Evolutionary conservation across 2,888 invertebrate genomes (phyloP), one percentile per base, ranked within the genome.

Genomic region (Tortrix viridana): DNA sequence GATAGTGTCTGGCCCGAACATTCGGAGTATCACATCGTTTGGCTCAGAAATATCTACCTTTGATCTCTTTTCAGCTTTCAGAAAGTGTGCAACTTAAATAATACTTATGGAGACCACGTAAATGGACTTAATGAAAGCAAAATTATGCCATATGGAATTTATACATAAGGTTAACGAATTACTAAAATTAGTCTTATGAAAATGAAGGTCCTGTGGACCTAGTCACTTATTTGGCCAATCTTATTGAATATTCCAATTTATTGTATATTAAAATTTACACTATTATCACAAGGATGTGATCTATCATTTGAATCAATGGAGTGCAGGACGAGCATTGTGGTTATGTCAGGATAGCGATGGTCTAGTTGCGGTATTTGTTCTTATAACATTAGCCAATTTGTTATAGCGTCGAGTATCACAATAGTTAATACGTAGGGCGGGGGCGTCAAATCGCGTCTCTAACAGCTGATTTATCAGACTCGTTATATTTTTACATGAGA

Each of bases 11-110:
- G 92, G 90, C 92, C 92, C 89, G 86, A 90, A 91, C 89, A 88
- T 87, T 89, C 85, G 92, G 90, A 91, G 92, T 87, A 89, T 89
- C 88, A 91, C 92, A 92, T 89, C 92, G 86, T 91, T 91, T 89
- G 92, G 92, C 88, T 90, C 92, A 92, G 92, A 91, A 88, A 89
- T 90, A 89, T 89, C 89, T 86, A 84, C 84, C 84, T 89, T 90
- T 92, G 92, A 92, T 92, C 92, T 92, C 92, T 92, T 86, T 88
- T 88, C 89, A 88, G 92, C 91, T 91, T 92, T 91, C 91, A 89
- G 82, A 84, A 90, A 90, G 89, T 90, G 82, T 85, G 88, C 89
- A 89, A 90, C 91, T 90, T 89, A 89, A 90, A 89, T 84, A 86
- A 85, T 83, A 81, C 83, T 86, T 82, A 83, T 72, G 69, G 84